These are phyloP conservation scores for Thymelicus sylvestris DNA, from an alignment of 2,888 invertebrate genomes.

Conservation along the genomic window DNA sequence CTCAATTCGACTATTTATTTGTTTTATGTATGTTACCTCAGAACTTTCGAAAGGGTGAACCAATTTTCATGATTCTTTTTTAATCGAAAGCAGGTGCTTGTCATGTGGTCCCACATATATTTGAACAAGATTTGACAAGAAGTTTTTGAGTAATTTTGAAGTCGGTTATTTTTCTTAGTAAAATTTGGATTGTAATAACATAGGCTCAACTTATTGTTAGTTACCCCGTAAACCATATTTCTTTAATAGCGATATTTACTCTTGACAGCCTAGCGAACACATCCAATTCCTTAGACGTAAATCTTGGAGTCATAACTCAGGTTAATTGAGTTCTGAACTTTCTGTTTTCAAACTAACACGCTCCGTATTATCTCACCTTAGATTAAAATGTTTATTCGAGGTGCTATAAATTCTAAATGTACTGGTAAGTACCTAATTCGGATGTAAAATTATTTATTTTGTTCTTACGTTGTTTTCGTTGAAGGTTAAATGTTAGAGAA, in stretches of 20 bases:
- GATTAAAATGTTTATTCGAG: slow-evolving; percentile 45
- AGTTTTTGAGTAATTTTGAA: no score
- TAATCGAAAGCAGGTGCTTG: no score
- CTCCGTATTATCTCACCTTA: slow-evolving; percentile 44
- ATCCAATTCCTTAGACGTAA: slow-evolving; percentile 75
- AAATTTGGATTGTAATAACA: no score
- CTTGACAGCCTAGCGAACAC: slow-evolving; percentile 72
- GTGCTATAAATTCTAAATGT: slow-evolving; percentile 21
- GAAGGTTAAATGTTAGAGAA: background rate
- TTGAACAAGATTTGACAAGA: no score
- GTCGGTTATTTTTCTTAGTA: no score
- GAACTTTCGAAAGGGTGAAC: no score
- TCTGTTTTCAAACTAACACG: slow-evolving; percentile 56
- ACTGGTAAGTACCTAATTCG: background rate
- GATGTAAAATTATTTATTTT: no score
- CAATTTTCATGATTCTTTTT: no score
- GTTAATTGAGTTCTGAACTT: slow-evolving; percentile 74
- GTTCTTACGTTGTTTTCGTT: no score
- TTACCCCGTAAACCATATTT: slow-evolving; percentile 55
- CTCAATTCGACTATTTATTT: no score
- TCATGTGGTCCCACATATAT: no score
- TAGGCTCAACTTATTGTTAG: background rate
- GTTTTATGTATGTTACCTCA: no score
- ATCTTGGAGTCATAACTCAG: slow-evolving; percentile 77
- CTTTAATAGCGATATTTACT: slow-evolving; percentile 70